Percentiles rank a stretch among this genome's conserved stretches.
phyloP scores from a whole-genome alignment of 2,113 vertebrate genomes.

The Verasper variegatus region DNA sequence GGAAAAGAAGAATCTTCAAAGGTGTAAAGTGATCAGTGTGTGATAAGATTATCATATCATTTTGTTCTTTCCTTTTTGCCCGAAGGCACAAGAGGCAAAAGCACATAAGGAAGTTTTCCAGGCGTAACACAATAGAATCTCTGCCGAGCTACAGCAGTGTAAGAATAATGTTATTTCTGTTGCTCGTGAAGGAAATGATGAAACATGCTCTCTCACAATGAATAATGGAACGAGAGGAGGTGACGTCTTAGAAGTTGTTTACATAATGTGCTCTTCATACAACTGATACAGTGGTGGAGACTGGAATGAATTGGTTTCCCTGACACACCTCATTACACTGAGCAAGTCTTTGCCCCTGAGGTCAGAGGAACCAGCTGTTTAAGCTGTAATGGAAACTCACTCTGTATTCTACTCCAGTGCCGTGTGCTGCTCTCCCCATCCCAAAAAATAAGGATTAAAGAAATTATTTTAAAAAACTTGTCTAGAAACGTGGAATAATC shows the following conservation, averaged over 20 bases:
- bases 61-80: conserved; percentile 5
- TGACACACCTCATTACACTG: conserved; percentile 57
- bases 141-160: background rate
- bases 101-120: background rate
- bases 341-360: conserved; percentile 37
- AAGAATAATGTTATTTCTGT: conserved; percentile 30
- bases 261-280: conserved; percentile 48
- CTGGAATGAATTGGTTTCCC: conserved; percentile 41
- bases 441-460: background rate
- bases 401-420: background rate
- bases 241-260: conserved; percentile 44
- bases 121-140: conserved; percentile 12
- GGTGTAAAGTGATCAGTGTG: background rate
- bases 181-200: conserved; percentile 29
- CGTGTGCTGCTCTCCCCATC: background rate
- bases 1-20: background rate
- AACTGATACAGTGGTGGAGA: conserved; percentile 48
- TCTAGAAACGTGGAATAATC: no score
- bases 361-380: conserved; percentile 50
- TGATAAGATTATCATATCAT: conserved; percentile 31
- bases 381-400: conserved; percentile 48
- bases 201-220: conserved; percentile 15
- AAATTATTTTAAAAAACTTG: no score
- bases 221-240: conserved; percentile 53
- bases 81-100: conserved; percentile 26